These are phyloP conservation scores for Hymenopus coronatus DNA, from an alignment of 2,888 invertebrate genomes.

Conservation along the genomic window DNA sequence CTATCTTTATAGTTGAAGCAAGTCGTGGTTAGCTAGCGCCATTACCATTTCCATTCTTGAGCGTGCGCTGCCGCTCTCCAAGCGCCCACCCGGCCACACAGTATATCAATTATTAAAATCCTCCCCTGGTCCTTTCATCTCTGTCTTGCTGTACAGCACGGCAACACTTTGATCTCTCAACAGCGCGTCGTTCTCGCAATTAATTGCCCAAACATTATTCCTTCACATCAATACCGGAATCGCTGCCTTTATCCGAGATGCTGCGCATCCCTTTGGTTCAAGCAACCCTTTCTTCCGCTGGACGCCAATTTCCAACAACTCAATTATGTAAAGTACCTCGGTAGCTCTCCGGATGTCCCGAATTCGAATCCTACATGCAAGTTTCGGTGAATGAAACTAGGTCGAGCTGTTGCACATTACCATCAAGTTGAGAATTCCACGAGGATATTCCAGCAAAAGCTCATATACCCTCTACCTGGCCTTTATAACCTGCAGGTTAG, in stretches of 20 bases:
- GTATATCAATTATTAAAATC: neutral
- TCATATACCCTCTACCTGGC: too few relatives aligned
- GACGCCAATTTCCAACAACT: neutral
- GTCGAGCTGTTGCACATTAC: too few relatives aligned
- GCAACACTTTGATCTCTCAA: neutral
- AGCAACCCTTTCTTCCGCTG: neutral
- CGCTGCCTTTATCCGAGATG: neutral
- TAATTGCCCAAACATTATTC: neutral
- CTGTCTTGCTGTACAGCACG: neutral
- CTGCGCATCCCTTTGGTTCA: neutral
- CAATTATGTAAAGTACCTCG: neutral
- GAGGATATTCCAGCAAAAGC: too few relatives aligned
- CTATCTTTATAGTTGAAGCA: neutral
- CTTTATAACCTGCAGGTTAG: too few relatives aligned
- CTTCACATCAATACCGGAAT: neutral
- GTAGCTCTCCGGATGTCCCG: neutral
- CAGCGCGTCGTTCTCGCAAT: neutral
- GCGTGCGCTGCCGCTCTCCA: neutral
- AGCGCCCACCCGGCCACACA: neutral
- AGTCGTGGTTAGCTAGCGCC: neutral
- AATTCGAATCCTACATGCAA: neutral
- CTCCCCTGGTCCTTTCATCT: neutral
- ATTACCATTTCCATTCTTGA: neutral
- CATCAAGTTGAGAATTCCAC: too few relatives aligned
- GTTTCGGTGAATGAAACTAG: too few relatives aligned